phyloP scores from a whole-genome alignment of 2,888 invertebrate genomes.

The Odontocerum albicorne region DNA sequence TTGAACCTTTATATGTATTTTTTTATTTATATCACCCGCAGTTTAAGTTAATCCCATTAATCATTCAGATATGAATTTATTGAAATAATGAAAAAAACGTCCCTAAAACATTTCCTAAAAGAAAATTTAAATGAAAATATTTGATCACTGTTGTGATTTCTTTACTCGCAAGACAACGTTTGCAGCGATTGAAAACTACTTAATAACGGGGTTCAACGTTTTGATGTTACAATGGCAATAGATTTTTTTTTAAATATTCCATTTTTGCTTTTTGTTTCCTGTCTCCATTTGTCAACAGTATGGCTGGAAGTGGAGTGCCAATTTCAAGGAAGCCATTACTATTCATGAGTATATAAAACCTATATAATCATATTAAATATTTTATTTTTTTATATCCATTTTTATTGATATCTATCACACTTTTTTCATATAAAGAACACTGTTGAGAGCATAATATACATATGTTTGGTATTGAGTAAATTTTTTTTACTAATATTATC shows the following conservation, averaged over 20 bases:
- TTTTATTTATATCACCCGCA: too few species aligned
- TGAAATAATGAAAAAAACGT: too few species aligned
- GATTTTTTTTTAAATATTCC: constrained; percentile 26
- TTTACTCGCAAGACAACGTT: too few species aligned
- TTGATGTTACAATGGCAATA: background rate
- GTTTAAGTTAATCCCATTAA: too few species aligned
- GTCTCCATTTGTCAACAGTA: constrained; percentile 63
- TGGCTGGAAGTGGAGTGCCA: constrained; percentile 95
- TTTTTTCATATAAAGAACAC: constrained; percentile 23
- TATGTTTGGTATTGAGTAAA: background rate
- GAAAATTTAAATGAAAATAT: too few species aligned
- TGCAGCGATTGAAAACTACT: too few species aligned
- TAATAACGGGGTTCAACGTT: too few species aligned
- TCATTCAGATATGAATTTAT: too few species aligned
- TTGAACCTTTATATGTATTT: too few species aligned
- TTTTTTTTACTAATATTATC: background rate
- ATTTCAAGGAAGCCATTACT: constrained; percentile 96
- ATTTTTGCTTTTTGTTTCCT: constrained; percentile 46
- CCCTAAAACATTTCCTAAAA: too few species aligned
- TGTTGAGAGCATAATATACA: constrained; percentile 12
- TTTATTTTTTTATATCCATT: constrained; percentile 48
- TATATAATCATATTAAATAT: constrained; percentile 57
- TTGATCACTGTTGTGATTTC: too few species aligned
- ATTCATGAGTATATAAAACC: constrained; percentile 76
- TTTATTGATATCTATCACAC: constrained; percentile 41